These are phyloP conservation scores for Anniella stebbinsi DNA, from an alignment of 2,797 vertebrate species.

Conservation along the genomic window DNA sequence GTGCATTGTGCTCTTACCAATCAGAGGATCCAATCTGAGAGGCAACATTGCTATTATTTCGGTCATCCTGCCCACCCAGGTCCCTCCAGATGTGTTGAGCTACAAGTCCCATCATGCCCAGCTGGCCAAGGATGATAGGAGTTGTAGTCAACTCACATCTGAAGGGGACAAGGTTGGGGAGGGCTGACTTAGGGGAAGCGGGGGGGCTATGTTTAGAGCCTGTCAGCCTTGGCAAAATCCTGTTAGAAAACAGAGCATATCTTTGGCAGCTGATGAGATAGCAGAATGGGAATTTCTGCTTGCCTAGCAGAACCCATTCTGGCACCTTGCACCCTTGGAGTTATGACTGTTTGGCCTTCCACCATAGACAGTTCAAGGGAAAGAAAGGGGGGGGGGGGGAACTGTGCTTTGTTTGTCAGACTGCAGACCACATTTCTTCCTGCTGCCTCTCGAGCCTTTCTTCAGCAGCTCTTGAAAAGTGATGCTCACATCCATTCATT, in stretches of 20 bases:
- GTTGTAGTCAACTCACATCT: not conserved
- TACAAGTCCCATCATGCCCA: not conserved
- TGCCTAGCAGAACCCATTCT: conserved; percentile 35
- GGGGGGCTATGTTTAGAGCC: not conserved
- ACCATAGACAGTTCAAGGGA: not conserved
- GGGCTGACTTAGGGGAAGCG: not conserved
- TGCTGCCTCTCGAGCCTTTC: conserved; percentile 43
- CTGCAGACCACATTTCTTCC: conserved; percentile 18
- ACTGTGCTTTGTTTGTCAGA: conserved; percentile 19
- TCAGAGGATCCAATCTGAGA: conserved; percentile 1
- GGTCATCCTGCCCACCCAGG: no score
- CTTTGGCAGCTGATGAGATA: not conserved
- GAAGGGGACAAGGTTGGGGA: not conserved
- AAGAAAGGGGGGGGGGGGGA: conserved; percentile 6
- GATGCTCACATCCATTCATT: conserved; percentile 15
- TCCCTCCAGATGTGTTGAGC: no score
- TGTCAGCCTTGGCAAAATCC: not conserved
- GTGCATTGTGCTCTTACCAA: not conserved
- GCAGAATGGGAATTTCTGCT: conserved; percentile 8
- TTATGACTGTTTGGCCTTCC: conserved; percentile 32
- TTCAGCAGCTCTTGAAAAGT: conserved; percentile 2
- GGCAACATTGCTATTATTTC: not conserved
- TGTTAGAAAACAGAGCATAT: conserved; percentile 4
- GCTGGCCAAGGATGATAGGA: not conserved
- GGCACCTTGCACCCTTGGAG: conserved; percentile 12